phyloP scores from a whole-genome alignment of 2,113 vertebrate genomes.

The Eidolon helvum region DNA sequence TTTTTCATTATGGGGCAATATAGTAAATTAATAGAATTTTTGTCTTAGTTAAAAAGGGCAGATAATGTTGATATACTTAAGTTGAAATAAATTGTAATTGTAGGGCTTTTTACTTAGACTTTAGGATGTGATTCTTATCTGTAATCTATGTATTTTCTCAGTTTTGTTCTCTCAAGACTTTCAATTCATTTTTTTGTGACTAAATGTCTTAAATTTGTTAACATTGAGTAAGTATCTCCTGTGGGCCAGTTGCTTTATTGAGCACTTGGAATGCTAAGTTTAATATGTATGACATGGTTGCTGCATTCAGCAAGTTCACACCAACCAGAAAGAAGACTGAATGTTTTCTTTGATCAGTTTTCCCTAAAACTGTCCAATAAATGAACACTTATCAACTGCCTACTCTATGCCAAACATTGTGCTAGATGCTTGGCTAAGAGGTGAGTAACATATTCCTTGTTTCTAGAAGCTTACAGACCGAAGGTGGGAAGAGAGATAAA shows the following conservation, averaged over 20 bases:
- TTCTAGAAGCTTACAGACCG: background rate
- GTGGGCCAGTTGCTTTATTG: background rate
- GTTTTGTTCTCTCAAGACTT: background rate
- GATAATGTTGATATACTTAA: background rate
- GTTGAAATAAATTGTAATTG: background rate
- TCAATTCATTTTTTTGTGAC: background rate
- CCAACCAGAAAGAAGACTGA: background rate
- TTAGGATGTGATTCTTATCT: background rate
- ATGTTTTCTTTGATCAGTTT: background rate
- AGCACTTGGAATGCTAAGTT: background rate
- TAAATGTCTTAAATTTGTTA: background rate
- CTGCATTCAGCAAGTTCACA: background rate
- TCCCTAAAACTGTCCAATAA: background rate
- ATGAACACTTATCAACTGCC: background rate
- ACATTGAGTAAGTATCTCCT: background rate
- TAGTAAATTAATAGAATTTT: background rate
- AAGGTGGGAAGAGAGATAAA: background rate
- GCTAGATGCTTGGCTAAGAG: background rate
- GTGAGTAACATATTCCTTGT: background rate
- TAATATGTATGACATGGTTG: background rate
- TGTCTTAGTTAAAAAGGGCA: constrained; percentile 14
- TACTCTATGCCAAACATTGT: background rate
- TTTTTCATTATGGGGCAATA: background rate
- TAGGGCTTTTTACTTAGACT: background rate
- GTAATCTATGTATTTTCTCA: background rate